A percentile compares a stretch with the other conserved stretches of the same genome.
Evolutionary conservation across 1,140 invertebrate species (phyloP).

Genomic region (Thrips palmi): DNA sequence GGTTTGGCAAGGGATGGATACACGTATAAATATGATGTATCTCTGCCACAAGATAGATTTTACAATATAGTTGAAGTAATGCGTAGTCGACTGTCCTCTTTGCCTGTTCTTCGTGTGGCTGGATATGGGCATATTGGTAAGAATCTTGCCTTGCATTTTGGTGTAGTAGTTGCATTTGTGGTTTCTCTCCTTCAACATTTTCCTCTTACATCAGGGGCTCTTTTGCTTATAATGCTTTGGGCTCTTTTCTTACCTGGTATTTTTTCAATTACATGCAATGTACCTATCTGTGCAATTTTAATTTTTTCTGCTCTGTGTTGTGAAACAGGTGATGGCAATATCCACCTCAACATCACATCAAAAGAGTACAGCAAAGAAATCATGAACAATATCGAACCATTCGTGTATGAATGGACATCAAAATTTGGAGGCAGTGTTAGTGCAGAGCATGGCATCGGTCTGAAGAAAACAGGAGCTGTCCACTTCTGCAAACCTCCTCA

Average conservation of each 20-base stretch:
- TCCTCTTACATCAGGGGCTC: neutral
- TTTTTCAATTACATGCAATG: conserved; percentile 1
- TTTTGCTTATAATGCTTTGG: neutral
- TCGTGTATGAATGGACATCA: conserved; percentile 72
- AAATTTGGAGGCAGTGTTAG: conserved; percentile 72
- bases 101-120: conserved; percentile 38
- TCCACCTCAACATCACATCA: conserved; percentile 75
- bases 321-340: conserved; percentile 64
- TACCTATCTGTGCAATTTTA: neutral
- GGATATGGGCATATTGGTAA: conserved; percentile 86
- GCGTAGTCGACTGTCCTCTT: conserved; percentile 37
- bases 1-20: conserved; percentile 68
- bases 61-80: conserved; percentile 66
- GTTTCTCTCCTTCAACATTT: no score
- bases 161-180: no score
- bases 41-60: conserved; percentile 64
- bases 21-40: conserved; percentile 92
- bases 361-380: conserved; percentile 48
- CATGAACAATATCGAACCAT: conserved; percentile 62
- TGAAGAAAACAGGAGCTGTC: conserved; percentile 73
- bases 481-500: conserved; percentile 60
- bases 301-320: no score
- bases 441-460: conserved; percentile 90
- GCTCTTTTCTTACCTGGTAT: neutral
- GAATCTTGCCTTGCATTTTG: conserved; percentile 11